Evolutionary conservation across 2,797 vertebrate genomes (phyloP).

Genomic region (Hyperoplus immaculatus): DNA sequence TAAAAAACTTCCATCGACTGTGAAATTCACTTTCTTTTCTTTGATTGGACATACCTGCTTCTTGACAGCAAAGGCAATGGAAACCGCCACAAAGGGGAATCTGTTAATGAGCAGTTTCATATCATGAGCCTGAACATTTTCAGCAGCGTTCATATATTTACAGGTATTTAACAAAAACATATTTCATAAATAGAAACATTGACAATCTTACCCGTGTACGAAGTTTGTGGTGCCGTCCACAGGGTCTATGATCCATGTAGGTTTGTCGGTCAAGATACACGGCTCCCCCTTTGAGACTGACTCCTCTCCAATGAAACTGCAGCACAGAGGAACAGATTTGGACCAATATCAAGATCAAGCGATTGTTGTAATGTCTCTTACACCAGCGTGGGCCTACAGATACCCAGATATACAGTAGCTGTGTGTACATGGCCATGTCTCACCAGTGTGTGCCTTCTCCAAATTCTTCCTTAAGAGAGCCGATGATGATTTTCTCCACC

Average conservation of each 20-base stretch:
- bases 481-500: conserved; percentile 96
- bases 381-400: not conserved
- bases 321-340: conserved; percentile 26
- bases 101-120: conserved; percentile 72
- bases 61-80: conserved; percentile 94
- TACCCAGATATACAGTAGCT: not conserved
- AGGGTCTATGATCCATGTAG: conserved; percentile 97
- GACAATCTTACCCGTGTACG: conserved; percentile 89
- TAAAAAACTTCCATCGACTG: not conserved
- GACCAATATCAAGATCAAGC: not conserved
- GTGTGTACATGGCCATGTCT: conserved; percentile 3
- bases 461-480: conserved; percentile 90
- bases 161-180: no score
- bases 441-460: conserved; percentile 89
- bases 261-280: conserved; percentile 90
- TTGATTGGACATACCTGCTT: conserved; percentile 85
- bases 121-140: not conserved
- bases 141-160: not conserved
- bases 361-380: not conserved
- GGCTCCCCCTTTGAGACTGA: conserved; percentile 92
- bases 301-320: conserved; percentile 97
- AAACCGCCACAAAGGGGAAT: conserved; percentile 97
- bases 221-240: conserved; percentile 98
- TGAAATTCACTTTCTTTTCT: no score
- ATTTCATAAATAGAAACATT: not conserved